Percentiles rank a stretch among this genome's conserved stretches.
These are phyloP conservation scores for Daboia siamensis DNA, from an alignment of 2,113 vertebrate species.

Conservation along the genomic window DNA sequence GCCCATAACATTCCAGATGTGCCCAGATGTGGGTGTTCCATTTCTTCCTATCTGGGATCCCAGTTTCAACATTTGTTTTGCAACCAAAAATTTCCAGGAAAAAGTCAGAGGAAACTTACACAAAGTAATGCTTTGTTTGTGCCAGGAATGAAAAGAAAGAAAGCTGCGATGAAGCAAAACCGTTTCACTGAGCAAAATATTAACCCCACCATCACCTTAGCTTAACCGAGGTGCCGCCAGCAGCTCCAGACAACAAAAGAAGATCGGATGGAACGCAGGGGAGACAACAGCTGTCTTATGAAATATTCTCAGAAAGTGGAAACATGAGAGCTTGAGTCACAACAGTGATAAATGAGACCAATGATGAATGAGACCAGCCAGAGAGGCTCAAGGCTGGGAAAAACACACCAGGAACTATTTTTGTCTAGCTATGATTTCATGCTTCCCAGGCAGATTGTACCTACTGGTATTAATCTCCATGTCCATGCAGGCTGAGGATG, in stretches of 20 bases:
- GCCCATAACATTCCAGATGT: neutral
- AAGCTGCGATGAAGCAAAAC: conserved; percentile 56
- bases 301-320: conserved; percentile 8
- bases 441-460: neutral
- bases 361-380: neutral
- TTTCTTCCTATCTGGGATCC: neutral
- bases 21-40: neutral
- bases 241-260: neutral
- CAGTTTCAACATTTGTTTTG: conserved; percentile 37
- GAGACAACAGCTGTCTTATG: conserved; percentile 34
- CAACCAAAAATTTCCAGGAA: conserved; percentile 61
- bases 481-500: neutral
- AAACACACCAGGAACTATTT: neutral
- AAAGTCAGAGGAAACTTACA: conserved; percentile 62
- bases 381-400: neutral
- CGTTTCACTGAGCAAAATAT: conserved; percentile 55
- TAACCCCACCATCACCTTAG: conserved; percentile 29
- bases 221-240: conserved; percentile 5
- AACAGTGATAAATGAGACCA: neutral
- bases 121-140: conserved; percentile 70
- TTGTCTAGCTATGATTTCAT: neutral
- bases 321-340: conserved; percentile 18
- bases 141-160: neutral
- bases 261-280: neutral
- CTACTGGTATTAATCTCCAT: neutral